These are phyloP conservation scores for Typhlomys cinereus DNA, from an alignment of 2,113 vertebrate genomes.

Conservation along the genomic window DNA sequence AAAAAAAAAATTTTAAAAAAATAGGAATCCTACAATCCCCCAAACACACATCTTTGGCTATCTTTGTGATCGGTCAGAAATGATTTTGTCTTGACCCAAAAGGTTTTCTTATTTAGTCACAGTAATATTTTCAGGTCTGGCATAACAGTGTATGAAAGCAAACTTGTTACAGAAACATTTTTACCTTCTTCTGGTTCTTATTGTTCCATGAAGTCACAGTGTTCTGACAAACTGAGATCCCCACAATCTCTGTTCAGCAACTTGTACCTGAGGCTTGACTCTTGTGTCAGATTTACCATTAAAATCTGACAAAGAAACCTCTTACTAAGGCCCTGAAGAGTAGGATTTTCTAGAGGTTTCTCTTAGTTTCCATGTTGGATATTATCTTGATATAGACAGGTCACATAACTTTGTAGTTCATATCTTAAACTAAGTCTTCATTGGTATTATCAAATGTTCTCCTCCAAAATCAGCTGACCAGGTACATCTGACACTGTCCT, in stretches of 20 bases:
- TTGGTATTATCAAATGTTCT: not conserved
- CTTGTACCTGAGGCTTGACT: not conserved
- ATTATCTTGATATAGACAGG: not conserved
- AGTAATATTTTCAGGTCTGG: not conserved
- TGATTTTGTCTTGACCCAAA: not conserved
- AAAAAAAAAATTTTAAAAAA: no score
- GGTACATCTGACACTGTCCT: not conserved
- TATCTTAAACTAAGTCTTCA: not conserved
- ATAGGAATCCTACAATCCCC: no score
- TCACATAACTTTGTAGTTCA: not conserved
- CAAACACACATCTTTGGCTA: not conserved
- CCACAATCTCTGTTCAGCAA: not conserved
- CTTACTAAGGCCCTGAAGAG: not conserved
- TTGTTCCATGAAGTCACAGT: not conserved
- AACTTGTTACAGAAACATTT: not conserved
- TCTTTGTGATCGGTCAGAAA: conserved; percentile 23
- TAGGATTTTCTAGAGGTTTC: not conserved
- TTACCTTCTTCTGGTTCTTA: not conserved
- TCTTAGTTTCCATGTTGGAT: not conserved
- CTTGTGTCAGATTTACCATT: not conserved
- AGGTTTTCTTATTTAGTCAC: not conserved
- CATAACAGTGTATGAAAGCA: not conserved
- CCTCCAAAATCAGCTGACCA: not conserved
- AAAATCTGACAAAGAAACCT: not conserved
- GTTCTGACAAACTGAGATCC: not conserved